These are phyloP conservation scores for Epizoanthus scotinus DNA, from an alignment of 92 coral and sea anemone genomes.

Conservation along the genomic window DNA sequence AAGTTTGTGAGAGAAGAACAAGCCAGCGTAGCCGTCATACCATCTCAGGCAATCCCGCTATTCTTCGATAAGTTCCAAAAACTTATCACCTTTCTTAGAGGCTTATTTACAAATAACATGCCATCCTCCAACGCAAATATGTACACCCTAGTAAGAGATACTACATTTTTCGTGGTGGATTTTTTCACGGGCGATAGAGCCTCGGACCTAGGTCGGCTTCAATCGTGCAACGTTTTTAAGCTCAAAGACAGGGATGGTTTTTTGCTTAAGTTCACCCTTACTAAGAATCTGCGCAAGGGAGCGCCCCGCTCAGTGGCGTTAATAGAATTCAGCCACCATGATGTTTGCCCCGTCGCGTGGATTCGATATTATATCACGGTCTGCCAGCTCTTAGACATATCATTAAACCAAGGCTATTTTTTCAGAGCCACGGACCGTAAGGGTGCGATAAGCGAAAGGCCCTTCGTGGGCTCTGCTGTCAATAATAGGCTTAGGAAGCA, in stretches of 20 bases:
- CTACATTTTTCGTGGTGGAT: conserved; percentile 41
- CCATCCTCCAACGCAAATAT: conserved; percentile 16
- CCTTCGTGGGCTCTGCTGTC: conserved; percentile 52
- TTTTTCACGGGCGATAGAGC: conserved; percentile 51
- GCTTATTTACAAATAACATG: background rate
- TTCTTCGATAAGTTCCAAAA: background rate
- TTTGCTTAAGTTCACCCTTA: conserved; percentile 39
- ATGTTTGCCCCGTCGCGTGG: conserved; percentile 40
- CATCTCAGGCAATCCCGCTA: conserved; percentile 27
- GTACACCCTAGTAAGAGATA: conserved; percentile 48
- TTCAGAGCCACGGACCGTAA: background rate
- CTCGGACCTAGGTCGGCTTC: conserved; percentile 49
- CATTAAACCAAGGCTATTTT: background rate
- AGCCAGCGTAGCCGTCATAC: conserved; percentile 28
- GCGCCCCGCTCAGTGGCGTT: conserved; percentile 40
- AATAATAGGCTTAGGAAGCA: conserved; percentile 39
- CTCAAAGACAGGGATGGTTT: conserved; percentile 45
- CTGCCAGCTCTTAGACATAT: background rate
- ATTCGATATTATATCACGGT: conserved; percentile 10
- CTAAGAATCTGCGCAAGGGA: conserved; percentile 33
- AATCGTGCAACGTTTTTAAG: conserved; percentile 26
- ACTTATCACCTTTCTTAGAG: conserved; percentile 27
- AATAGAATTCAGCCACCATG: background rate
- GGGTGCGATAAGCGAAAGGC: conserved; percentile 41
- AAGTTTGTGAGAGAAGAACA: conserved; percentile 50